Evolutionary conservation across 2,113 vertebrate genomes (phyloP), one percentile per base, ranked within the genome.

Genomic region (Poecilia latipinna): DNA sequence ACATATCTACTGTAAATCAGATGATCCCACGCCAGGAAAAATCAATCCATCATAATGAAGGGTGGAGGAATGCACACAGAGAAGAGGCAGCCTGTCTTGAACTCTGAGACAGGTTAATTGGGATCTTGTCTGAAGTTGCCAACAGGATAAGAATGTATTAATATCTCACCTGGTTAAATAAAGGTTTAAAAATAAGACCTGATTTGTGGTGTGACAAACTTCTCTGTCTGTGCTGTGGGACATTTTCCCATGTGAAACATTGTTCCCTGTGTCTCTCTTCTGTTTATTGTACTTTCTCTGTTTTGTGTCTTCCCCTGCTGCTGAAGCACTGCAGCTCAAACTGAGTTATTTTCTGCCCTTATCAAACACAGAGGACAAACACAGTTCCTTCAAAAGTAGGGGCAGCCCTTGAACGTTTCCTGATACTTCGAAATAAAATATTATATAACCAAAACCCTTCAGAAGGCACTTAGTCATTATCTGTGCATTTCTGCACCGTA

Each of bases 91-190:
- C 87, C 75, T 89, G 79, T 84, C 90, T 90, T 93, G 85, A 85
- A 82, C n/a, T 84, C 87, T 85, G 82, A 91, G 87, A 91, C 89
- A 80, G 82, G 86, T 89, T 92, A 88, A 92, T 89, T 92, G 88
- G 85, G 93, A 93, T 91, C 77, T 82, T 54, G 26, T 80, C 77
- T 83, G 86, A 91, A 10, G 37, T 91, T 86, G 83, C 92, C 88
- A 72, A 57, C 31, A 32, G 93, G 91, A 42, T 13, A 42, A 42
- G 39, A 42, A 42, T 42, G 3, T 42, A 1, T 42, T 42, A 42
- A 42, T 42, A 15, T 13, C 39, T 42, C 12, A 15, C 39, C 39
- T 42, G 19, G 19, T 51, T 51, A 51, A 51, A 42, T 42, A 42
- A 42, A 42, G 13, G 39, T 42, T 42, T 42, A 42, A 42, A 89